These are phyloP conservation scores for Drosophila nigrodunni DNA, from an alignment of 1,140 invertebrate genomes.

Conservation along the genomic window DNA sequence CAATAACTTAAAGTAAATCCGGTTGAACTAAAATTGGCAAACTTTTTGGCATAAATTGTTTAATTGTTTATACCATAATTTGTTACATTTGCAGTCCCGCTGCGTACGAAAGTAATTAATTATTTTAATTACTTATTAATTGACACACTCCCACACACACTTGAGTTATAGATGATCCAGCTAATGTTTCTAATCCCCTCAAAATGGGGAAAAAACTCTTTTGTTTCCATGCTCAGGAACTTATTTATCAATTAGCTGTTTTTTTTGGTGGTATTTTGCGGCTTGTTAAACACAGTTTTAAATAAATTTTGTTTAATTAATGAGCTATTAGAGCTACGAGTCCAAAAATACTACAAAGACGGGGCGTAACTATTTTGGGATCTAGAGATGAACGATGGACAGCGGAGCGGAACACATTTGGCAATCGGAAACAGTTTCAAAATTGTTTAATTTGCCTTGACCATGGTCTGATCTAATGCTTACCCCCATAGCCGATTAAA, in stretches of 20 bases:
- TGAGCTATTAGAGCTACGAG: slow-evolving; percentile 59
- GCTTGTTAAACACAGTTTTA: slow-evolving; percentile 61
- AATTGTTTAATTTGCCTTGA: slow-evolving; percentile 34
- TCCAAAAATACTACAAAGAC: slow-evolving; percentile 13
- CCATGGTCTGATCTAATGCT: slow-evolving; percentile 12
- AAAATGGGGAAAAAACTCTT: slow-evolving; percentile 5
- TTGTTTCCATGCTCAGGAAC: slow-evolving; percentile 53
- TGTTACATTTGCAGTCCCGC: slow-evolving; percentile 61
- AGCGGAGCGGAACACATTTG: slow-evolving; percentile 38
- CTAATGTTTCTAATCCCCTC: slow-evolving; percentile 18
- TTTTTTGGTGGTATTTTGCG: slow-evolving; percentile 26
- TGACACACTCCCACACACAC: slow-evolving; percentile 43
- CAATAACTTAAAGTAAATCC: slow-evolving; percentile 54
- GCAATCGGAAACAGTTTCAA: slow-evolving; percentile 38
- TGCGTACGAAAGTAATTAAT: slow-evolving; percentile 63
- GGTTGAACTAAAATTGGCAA: slow-evolving; percentile 45
- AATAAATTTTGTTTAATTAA: slow-evolving; percentile 65
- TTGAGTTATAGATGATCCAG: background rate
- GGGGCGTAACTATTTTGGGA: slow-evolving; percentile 53
- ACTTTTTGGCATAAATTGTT: background rate
- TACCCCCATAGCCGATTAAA: slow-evolving; percentile 8
- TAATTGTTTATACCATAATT: slow-evolving; percentile 48
- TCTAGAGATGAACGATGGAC: slow-evolving; percentile 47
- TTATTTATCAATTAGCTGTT: slow-evolving; percentile 67
- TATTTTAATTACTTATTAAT: slow-evolving; percentile 73